Evolutionary conservation across 2,113 vertebrate genomes (phyloP), one percentile per base, ranked within the genome.

Genomic region (Oncorhynchus kisutch): DNA sequence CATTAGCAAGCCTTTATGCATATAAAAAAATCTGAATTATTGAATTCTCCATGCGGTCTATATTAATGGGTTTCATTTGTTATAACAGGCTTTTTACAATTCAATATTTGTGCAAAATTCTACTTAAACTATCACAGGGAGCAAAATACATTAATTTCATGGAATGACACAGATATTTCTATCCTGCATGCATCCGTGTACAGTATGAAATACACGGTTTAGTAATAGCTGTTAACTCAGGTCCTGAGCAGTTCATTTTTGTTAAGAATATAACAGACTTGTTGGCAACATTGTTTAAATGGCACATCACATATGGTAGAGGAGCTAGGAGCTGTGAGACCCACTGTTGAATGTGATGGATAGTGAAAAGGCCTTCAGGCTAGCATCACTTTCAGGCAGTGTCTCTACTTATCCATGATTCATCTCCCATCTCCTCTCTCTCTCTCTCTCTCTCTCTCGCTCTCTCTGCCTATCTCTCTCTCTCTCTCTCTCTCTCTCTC

Each of bases 291-390:
- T 69, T 67, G 80, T 84, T 84, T 67, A 87, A 87, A 29, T 80
- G 82, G 67, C 78, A 83, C 85, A 83, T 29, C 81, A 81, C 86
- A 82, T 78, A 86, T 77, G 80, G 85, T 22, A n/a, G 6, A 22
- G 59, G 80, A 83, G 84, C 85, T 85, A 80, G 80, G 81, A 82
- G 85, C 82, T 89, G 77, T 13, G 65, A 51, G 68, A 82, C 89
- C 79, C 77, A 85, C 87, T 90, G 88, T 88, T 90, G 87, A 89
- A 86, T 87, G 68, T 87, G 89, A 90, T 86, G 85, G 87, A 83
- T 76, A 84, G 78, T 84, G 86, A 88, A 91, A 87, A 87, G 82
- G 85, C 88, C 90, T 90, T 54, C 39, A 57, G 86, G 89, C 86
- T 82, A 80, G 76, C 3, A 25, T 67, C 65, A n/a, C 67, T 70